Conservation (phyloP, 2,113 vertebrate species). For the Dermatemys mawii region DNA sequence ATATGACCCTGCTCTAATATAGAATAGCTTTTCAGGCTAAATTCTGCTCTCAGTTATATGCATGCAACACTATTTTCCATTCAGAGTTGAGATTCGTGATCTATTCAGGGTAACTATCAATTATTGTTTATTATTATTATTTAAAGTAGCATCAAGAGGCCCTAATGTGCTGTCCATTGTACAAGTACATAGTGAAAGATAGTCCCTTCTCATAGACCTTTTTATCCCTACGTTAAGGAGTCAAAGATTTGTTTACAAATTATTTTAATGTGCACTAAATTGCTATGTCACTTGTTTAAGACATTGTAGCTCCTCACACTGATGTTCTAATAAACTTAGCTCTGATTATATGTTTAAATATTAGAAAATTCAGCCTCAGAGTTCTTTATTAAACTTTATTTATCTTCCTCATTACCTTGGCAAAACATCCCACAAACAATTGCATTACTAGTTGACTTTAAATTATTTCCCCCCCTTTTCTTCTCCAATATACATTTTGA, state of each 20-base stretch:
- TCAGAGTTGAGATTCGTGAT: not conserved
- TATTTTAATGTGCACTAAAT: not conserved
- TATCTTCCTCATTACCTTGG: not conserved
- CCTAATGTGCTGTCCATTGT: not conserved
- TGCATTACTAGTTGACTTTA: not conserved
- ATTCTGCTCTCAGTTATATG: not conserved
- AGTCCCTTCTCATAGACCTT: not conserved
- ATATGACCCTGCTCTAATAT: accelerated
- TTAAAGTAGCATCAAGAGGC: not conserved
- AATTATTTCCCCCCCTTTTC: accelerated
- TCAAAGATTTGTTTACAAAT: not conserved
- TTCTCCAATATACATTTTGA: not conserved
- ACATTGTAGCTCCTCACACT: not conserved
- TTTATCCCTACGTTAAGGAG: not conserved
- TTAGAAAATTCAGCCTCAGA: not conserved
- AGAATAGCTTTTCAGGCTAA: too few relatives aligned
- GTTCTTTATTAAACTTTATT: not conserved
- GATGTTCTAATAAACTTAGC: not conserved
- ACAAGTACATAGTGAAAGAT: not conserved
- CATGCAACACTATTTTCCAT: accelerated
- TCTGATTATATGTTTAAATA: not conserved
- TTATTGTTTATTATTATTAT: not conserved
- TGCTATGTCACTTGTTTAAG: not conserved
- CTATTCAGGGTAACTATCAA: not conserved
- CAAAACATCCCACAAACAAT: not conserved